A percentile compares a stretch with the other conserved stretches of the same genome.
These are phyloP conservation scores for Ormia ochracea DNA, from an alignment of 2,888 invertebrate genomes.

Conservation along the genomic window DNA sequence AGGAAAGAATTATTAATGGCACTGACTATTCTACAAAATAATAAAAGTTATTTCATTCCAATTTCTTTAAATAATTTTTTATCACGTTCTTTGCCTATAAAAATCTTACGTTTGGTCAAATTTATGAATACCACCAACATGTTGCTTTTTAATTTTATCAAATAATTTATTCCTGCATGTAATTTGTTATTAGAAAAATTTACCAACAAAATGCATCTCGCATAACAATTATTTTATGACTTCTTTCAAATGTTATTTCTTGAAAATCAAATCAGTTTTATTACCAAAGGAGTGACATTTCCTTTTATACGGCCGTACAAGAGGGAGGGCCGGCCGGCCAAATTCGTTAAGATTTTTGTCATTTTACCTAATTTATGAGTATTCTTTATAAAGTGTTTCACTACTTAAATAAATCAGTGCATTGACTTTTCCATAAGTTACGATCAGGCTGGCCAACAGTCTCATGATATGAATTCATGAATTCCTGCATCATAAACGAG, in stretches of 20 bases:
- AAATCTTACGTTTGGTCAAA: slow-evolving; percentile 66
- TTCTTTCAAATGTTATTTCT: neutral
- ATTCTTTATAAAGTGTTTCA: slow-evolving; percentile 48
- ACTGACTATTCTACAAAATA: too few species aligned
- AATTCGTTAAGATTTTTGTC: neutral
- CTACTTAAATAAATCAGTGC: slow-evolving; percentile 50
- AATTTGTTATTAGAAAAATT: slow-evolving; percentile 2
- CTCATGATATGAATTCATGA: neutral
- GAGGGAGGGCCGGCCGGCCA: too few species aligned
- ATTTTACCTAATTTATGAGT: slow-evolving; percentile 15
- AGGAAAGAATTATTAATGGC: too few species aligned
- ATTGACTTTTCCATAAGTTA: slow-evolving; percentile 40
- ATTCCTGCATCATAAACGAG: neutral
- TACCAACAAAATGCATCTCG: slow-evolving; percentile 35
- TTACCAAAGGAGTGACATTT: slow-evolving; percentile 13
- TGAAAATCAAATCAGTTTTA: slow-evolving; percentile 1
- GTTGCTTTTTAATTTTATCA: neutral
- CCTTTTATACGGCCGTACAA: neutral
- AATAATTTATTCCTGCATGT: slow-evolving; percentile 26
- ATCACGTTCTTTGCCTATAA: slow-evolving; percentile 49
- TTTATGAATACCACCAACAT: slow-evolving; percentile 69
- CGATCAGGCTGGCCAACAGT: slow-evolving; percentile 25
- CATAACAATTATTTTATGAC: slow-evolving; percentile 45
- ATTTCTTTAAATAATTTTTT: neutral
- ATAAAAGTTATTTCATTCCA: too few species aligned